Conservation (phyloP, 2,113 vertebrate species). For the Malurus alboscapulatus region DNA sequence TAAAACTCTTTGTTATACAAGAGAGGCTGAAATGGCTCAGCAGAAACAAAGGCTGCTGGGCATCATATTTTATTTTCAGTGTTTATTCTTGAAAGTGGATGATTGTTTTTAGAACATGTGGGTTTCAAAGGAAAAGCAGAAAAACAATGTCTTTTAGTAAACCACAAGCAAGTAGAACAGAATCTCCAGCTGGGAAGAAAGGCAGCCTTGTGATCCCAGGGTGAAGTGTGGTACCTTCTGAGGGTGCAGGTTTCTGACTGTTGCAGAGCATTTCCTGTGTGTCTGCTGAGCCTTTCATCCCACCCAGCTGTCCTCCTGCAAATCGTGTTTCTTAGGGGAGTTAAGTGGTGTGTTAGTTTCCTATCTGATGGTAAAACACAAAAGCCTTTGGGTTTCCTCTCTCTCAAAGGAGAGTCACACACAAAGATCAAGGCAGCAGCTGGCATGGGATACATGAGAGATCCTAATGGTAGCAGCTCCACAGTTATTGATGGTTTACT, state of each 20-base stretch:
- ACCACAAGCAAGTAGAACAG: slow-evolving; percentile 30
- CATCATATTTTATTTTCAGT: slow-evolving; percentile 19
- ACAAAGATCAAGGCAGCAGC: not conserved
- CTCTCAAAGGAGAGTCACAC: too few relatives aligned
- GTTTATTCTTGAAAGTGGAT: not conserved
- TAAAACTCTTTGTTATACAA: not conserved
- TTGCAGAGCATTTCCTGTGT: not conserved
- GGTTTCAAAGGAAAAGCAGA: slow-evolving; percentile 16
- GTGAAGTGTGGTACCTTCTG: not conserved
- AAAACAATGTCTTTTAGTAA: slow-evolving; percentile 18
- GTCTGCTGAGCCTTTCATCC: not conserved
- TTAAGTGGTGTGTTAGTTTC: not conserved
- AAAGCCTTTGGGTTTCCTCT: not conserved
- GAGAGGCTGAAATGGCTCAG: not conserved
- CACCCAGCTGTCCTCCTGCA: not conserved
- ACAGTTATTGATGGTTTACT: not conserved
- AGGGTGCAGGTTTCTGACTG: not conserved
- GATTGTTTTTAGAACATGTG: slow-evolving; percentile 37
- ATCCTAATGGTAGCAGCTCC: not conserved
- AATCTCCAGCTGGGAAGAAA: not conserved
- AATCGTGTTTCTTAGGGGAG: not conserved
- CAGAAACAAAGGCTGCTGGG: not conserved
- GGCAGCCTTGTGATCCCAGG: not conserved
- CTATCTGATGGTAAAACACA: not conserved
- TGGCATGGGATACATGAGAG: not conserved